phyloP scores from a whole-genome alignment of 2,888 invertebrate genomes.

The Orgyia antiqua region DNA sequence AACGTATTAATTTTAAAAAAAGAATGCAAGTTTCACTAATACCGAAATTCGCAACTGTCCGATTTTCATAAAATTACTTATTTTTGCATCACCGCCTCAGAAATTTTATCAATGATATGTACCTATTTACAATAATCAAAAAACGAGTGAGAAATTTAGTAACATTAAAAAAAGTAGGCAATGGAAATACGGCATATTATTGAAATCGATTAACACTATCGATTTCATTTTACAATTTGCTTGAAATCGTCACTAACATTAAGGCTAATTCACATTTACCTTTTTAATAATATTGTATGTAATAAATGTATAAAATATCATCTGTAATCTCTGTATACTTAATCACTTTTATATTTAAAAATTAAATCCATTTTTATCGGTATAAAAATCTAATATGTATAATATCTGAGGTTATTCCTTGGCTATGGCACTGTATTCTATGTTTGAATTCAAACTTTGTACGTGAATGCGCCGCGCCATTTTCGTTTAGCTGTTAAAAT shows the following conservation, averaged over 20 bases:
- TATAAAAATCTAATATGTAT: conserved; percentile 78
- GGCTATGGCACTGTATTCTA: conserved; percentile 73
- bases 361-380: conserved; percentile 79
- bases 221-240: conserved; percentile 46
- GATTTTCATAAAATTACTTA: conserved; percentile 24
- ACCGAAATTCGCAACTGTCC: conserved; percentile 5
- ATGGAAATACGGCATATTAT: too few species aligned
- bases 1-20: too few species aligned
- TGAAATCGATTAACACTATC: conserved; percentile 34
- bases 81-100: conserved; percentile 52
- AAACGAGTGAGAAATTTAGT: conserved; percentile 21
- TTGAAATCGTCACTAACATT: conserved; percentile 62
- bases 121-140: conserved; percentile 64
- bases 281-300: conserved; percentile 75
- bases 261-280: conserved; percentile 72
- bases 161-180: conserved; percentile 22
- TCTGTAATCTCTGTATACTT: conserved; percentile 79
- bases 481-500: conserved; percentile 37
- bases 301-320: conserved; percentile 79
- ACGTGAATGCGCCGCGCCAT: conserved; percentile 46
- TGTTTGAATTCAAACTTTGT: conserved; percentile 72
- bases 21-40: conserved; percentile 11
- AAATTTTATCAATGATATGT: conserved; percentile 64
- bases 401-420: conserved; percentile 71
- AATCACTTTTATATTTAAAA: conserved; percentile 77